Conservation (phyloP, 2,888 invertebrate genomes). For the Luperina testacea region DNA sequence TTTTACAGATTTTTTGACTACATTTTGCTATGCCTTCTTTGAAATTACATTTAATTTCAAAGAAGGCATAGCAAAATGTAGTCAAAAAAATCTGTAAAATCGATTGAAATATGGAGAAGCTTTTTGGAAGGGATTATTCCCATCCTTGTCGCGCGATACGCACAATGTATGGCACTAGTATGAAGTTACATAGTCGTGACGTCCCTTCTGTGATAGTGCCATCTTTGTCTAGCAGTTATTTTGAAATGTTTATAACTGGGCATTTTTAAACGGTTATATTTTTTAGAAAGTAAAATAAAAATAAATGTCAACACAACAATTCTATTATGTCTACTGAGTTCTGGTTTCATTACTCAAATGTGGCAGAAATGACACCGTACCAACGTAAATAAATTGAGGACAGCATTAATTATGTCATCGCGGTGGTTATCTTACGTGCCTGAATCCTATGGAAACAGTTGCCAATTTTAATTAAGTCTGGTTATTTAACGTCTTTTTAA, state of each 20-base stretch:
- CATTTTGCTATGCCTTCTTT: too few relatives aligned
- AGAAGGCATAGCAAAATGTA: not conserved
- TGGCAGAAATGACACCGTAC: not conserved
- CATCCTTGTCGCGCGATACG: not conserved
- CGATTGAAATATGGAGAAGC: not conserved
- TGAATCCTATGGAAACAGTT: constrained; percentile 15
- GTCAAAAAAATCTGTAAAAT: not conserved
- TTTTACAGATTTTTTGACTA: too few relatives aligned
- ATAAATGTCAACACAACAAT: not conserved
- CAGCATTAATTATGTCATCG: constrained; percentile 22
- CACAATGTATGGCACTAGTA: not conserved
- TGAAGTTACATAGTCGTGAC: not conserved
- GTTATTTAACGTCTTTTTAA: constrained; percentile 17
- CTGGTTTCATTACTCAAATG: not conserved
- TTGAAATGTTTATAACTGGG: not conserved
- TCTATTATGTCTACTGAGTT: constrained; percentile 1
- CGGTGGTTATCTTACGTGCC: constrained; percentile 5
- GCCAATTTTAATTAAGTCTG: constrained; percentile 14
- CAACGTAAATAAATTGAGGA: constrained; percentile 2
- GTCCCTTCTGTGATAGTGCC: not conserved
- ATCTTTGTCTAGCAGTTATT: not conserved
- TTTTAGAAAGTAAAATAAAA: not conserved
- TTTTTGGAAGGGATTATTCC: not conserved
- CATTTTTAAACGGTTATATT: not conserved
- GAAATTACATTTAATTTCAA: not conserved